Evolutionary conservation across 2,888 invertebrate genomes (phyloP).

Genomic region (Athalia circularis): DNA sequence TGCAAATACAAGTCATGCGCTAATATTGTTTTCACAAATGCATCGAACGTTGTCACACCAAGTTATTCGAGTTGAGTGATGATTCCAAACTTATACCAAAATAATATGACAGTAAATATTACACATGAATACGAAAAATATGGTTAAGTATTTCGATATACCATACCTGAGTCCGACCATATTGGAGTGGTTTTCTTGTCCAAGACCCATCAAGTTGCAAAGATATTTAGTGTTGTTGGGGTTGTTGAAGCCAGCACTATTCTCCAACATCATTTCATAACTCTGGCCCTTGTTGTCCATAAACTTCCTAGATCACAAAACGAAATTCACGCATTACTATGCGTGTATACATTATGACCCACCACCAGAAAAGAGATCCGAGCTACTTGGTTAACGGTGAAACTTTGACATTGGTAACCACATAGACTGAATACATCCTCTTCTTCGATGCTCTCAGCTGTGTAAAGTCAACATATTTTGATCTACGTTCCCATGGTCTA

Average conservation of each 20-base stretch:
- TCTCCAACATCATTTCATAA: slow-evolving; percentile 88
- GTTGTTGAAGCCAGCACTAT: slow-evolving; percentile 91
- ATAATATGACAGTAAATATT: neutral
- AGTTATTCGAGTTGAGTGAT: too few relatives aligned
- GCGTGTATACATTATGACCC: slow-evolving; percentile 53
- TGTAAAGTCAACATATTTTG: slow-evolving; percentile 8
- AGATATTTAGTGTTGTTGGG: slow-evolving; percentile 91
- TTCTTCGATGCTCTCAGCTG: slow-evolving; percentile 20
- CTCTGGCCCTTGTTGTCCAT: slow-evolving; percentile 86
- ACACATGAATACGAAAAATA: too few relatives aligned
- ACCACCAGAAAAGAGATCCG: slow-evolving; percentile 56
- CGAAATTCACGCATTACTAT: slow-evolving; percentile 54
- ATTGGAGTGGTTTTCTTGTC: slow-evolving; percentile 82
- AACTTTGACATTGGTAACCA: slow-evolving; percentile 52
- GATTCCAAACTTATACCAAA: neutral
- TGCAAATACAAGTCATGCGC: neutral
- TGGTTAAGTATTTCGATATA: slow-evolving; percentile 10
- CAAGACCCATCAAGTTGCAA: slow-evolving; percentile 84
- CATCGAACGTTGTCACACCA: neutral
- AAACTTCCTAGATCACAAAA: slow-evolving; percentile 81
- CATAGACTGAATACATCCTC: slow-evolving; percentile 55
- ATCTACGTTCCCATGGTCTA: slow-evolving; percentile 30
- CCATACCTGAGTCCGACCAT: slow-evolving; percentile 83
- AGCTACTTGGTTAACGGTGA: slow-evolving; percentile 68
- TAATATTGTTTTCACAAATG: neutral